Base-by-base conservation (phyloP, 2,113 vertebrate species). In the Indicator indicator region DNA sequence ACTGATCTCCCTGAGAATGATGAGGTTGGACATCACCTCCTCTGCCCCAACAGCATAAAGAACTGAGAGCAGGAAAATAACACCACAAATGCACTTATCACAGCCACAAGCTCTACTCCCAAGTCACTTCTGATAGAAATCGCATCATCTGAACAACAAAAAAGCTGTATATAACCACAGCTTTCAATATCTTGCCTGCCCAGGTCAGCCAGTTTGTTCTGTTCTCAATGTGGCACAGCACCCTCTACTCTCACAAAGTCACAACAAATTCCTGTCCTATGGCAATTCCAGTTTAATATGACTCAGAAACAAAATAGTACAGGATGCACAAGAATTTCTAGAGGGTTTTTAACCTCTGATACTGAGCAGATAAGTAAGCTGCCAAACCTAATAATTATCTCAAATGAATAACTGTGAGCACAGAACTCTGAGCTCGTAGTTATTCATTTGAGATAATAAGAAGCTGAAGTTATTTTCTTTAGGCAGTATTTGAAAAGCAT, bases 371-470 rank as follows among this genome's bases (percentile, higher is more conserved):
- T 62, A 91, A 94, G 44, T 59, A 89, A 80, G 60, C 42, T 1
- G 7, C 85, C 89, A 95, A 95, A 93, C 79, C 85, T 75, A 88
- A 44, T 54, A 83, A 91, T 91, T 85, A 85, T 68, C 87, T 71
- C 80, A 72, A 85, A 88, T 38, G 16, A 85, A 26, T 84, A 85
- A 76, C 67, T 54, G 58, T 0, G 0, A 90, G 84, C n/a, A 59
- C 32, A 50, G 52, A 89, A 33, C 63, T 64, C 27, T 72, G 32
- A 55, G 52, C 58, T 52, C 3, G 0, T 4, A 4, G 65, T 82
- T 75, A 36, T 16, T 76, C n/a, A 58, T 38, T 77, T 81, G 38
- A 90, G 72, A 65, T 48, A 88, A 16, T 19, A 77, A 92, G 80
- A 91, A 89, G 62, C 48, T 62, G 8, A 74, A 91, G 62, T 70